phyloP scores from a whole-genome alignment of 2,113 vertebrate genomes.

The Nymphicus hollandicus region DNA sequence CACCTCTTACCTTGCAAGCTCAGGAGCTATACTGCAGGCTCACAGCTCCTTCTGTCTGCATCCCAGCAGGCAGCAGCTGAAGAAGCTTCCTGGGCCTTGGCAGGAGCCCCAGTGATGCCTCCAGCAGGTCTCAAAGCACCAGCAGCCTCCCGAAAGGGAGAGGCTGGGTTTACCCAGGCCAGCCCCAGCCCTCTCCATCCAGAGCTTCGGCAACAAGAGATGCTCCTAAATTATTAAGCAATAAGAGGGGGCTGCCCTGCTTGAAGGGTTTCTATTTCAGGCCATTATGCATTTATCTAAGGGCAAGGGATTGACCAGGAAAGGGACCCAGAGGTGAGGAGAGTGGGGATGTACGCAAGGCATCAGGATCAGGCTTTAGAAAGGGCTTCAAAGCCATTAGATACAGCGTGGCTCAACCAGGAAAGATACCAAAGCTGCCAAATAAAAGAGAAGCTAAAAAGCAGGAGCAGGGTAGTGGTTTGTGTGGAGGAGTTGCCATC shows the following conservation, averaged over 20 bases:
- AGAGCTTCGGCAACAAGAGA: background rate
- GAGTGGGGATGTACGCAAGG: no score
- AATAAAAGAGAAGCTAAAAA: background rate
- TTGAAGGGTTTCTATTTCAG: background rate
- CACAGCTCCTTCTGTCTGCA: background rate
- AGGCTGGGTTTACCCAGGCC: background rate
- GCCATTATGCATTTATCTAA: background rate
- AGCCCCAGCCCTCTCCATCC: background rate
- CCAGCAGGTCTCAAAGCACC: background rate
- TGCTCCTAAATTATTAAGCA: background rate
- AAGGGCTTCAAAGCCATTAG: background rate
- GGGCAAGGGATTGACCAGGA: background rate
- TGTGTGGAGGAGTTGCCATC: background rate
- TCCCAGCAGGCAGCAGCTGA: background rate
- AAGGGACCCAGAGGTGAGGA: background rate
- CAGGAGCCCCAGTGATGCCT: background rate
- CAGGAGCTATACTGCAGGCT: background rate
- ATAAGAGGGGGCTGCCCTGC: background rate
- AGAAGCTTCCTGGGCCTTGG: background rate
- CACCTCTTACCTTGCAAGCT: background rate
- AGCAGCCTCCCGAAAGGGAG: background rate
- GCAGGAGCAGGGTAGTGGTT: background rate
- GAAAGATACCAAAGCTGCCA: background rate
- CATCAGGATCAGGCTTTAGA: fast-evolving
- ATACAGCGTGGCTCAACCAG: background rate